Conservation (phyloP, 2,797 vertebrate species). For the Schizothorax lantsangensis region DNA sequence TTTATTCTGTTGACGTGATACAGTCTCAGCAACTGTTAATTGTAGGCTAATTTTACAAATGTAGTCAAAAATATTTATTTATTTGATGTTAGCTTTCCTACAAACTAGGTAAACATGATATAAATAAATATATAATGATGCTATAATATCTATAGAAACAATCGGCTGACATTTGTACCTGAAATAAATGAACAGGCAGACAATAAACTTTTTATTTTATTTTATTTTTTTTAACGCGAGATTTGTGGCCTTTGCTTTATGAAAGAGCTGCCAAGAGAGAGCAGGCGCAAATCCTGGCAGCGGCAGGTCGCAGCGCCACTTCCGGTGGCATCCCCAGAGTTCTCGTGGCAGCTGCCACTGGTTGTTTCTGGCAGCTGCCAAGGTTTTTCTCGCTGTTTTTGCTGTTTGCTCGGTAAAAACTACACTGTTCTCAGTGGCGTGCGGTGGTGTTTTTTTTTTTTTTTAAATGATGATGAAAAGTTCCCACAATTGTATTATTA, state of each 20-base stretch:
- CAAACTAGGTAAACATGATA: background rate
- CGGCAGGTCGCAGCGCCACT: too few species aligned
- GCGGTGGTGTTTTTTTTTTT: too few species aligned
- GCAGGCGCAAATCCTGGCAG: too few species aligned
- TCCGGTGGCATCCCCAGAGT: too few species aligned
- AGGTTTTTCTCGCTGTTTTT: too few species aligned
- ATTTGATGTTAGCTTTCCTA: background rate
- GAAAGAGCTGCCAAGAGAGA: background rate
- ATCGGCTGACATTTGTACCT: background rate
- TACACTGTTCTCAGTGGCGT: too few species aligned
- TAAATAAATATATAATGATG: background rate
- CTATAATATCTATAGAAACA: background rate
- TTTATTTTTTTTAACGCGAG: background rate
- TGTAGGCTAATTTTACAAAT: background rate
- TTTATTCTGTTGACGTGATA: background rate
- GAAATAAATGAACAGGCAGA: background rate
- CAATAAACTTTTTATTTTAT: background rate
- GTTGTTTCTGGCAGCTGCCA: too few species aligned
- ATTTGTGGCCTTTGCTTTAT: background rate
- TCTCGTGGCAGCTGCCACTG: too few species aligned
- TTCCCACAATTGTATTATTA: too few species aligned
- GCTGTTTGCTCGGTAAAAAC: too few species aligned
- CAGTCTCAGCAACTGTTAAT: background rate
- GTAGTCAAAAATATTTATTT: background rate
- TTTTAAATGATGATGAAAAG: too few species aligned